Base-by-base conservation (phyloP, 2,888 invertebrate genomes). In the Sepioteuthis lessoniana region DNA sequence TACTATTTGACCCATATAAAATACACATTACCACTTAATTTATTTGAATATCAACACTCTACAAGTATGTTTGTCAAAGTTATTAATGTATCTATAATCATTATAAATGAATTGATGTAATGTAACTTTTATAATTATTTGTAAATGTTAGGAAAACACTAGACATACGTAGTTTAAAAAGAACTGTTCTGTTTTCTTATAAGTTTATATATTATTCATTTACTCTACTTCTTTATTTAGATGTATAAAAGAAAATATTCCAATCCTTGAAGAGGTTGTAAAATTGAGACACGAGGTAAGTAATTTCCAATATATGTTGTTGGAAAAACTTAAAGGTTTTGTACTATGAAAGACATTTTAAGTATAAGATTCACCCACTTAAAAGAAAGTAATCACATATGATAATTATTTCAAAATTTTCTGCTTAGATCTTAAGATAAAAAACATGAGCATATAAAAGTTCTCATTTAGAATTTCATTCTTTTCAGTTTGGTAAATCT, bases 221-320 rank as follows among this genome's bases (percentile, higher is more conserved):
- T 13, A 4, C 16, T 35, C 25, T 90, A 5, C 28, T 42, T 31
- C 46, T 1, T 92, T 47, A 50, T 42, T 47, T 95, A 97, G 97
- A 94, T 97, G 97, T 95, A 96, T 97, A 92, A 96, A 96, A 94
- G 97, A 97, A 95, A 97, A 97, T 95, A 97, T 97, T 10, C 96
- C 96, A 37, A 97, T 97, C 94, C 95, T 97, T 93, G 97, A 97
- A 95, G 97, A 97, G 95, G 95, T 97, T 47, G 96, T 97, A 28
- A 95, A 96, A 60, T 96, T 97, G 0, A 95, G 97, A 94, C 97
- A 97, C 94, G 95, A 97, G 96, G 97, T 97, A 95, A 95, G 94
- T 93, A 60, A 42, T 91, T 90, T 47, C 55, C 35, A 35, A 47
- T 47, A 35, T 94, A 31, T 38, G n/a, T 94, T 19, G 19, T n/a